Percentiles rank a stretch among this genome's conserved stretches.
These are phyloP conservation scores for Eurosta solidaginis DNA, from an alignment of 1,140 invertebrate species.

Conservation along the genomic window DNA sequence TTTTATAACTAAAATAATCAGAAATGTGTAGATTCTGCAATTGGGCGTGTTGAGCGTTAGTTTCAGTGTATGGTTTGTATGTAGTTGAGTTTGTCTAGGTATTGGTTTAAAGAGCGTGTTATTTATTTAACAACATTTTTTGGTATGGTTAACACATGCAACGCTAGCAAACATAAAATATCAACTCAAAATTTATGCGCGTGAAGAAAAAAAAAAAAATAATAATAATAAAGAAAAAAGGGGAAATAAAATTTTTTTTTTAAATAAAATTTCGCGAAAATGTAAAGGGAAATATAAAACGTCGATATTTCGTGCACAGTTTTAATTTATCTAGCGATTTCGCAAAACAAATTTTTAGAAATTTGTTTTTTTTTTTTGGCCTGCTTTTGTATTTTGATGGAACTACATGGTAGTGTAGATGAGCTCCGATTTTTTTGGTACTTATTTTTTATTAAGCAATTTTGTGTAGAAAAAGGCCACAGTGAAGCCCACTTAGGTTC, in stretches of 20 bases:
- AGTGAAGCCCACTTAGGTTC: too few species aligned
- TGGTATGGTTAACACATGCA: conserved; percentile 21
- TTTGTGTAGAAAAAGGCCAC: too few species aligned
- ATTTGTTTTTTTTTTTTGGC: not conserved
- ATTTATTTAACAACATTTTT: conserved; percentile 26
- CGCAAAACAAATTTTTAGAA: not conserved
- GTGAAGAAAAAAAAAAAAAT: too few species aligned
- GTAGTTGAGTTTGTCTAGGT: not conserved
- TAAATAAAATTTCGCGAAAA: not conserved
- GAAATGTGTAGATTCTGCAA: too few species aligned
- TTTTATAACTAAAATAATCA: not conserved
- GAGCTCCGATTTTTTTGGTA: not conserved
- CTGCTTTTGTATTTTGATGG: not conserved
- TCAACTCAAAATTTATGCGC: conserved; percentile 29
- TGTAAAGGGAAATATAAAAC: conserved; percentile 7
- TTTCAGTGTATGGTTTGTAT: not conserved
- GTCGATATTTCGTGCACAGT: not conserved
- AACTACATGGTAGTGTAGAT: not conserved
- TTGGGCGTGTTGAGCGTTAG: too few species aligned
- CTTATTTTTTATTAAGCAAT: too few species aligned
- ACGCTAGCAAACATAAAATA: conserved; percentile 29
- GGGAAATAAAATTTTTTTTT: not conserved
- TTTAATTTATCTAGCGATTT: not conserved
- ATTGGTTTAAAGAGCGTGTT: not conserved
- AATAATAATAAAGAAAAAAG: too few species aligned